Evolutionary conservation across 2,797 vertebrate genomes (phyloP).

Genomic region (Diceros bicornis): DNA sequence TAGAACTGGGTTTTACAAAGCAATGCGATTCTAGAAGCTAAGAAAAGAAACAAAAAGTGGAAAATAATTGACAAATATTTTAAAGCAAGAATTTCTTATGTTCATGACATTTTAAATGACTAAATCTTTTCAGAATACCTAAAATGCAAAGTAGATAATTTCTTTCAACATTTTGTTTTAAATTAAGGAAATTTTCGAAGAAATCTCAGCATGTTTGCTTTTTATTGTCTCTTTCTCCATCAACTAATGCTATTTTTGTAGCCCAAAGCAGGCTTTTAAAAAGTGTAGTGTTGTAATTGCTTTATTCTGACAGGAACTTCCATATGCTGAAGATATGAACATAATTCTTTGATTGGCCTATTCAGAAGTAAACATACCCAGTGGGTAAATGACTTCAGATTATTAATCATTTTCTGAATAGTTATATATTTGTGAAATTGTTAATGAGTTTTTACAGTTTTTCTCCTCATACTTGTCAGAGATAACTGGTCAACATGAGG

Average conservation of each 20-base stretch:
- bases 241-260: conserved; percentile 64
- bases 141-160: conserved; percentile 78
- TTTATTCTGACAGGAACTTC: conserved; percentile 74
- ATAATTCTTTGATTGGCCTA: not conserved
- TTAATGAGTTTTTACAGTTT: conserved; percentile 63
- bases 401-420: not conserved
- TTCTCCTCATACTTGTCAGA: conserved; percentile 49
- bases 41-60: conserved; percentile 13
- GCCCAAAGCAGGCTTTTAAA: conserved; percentile 34
- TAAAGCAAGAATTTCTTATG: conserved; percentile 59
- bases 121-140: conserved; percentile 62
- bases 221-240: conserved; percentile 58
- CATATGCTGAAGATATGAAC: not conserved
- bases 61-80: conserved; percentile 74
- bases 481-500: not conserved
- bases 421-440: conserved; percentile 62
- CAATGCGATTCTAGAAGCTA: not conserved
- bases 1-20: conserved; percentile 18
- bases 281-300: conserved; percentile 3
- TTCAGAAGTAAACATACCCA: not conserved
- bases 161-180: conserved; percentile 72
- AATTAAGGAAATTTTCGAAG: conserved; percentile 72
- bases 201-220: conserved; percentile 74
- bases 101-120: conserved; percentile 69
- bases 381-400: not conserved